Evolutionary conservation across 1,140 invertebrate genomes (phyloP), one percentile per base, ranked within the genome.

Genomic region (Bombus soroeensis): DNA sequence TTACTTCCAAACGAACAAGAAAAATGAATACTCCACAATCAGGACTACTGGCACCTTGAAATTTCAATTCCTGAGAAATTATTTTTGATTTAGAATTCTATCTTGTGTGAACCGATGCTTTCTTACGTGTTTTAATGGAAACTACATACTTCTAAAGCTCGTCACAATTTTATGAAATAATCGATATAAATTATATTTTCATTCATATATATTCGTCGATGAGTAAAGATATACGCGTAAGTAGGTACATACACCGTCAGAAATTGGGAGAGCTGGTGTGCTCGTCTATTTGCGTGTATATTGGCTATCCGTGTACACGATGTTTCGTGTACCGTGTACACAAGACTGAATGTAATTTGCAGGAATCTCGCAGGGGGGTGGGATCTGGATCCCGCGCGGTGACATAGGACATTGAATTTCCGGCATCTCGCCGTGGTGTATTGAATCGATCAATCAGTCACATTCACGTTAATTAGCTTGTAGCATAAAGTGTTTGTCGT

Each of bases 381-480:
- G 74, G 62, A 64, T 62, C 72, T 62, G 47, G 70, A 68, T 71
- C 39, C 47, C 53, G n/a, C 71, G 72, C 62, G 80, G 73, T 62
- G 84, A 85, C 84, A 75, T 80, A 85, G 47, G 78, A 85, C 79
- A 85, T 81, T 81, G 84, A 85, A 85, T 85, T 81, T 75, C 84
- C 84, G 84, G 71, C 64, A 68, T 81, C 84, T 85, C 78, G n/a
- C 57, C 43, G 71, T 59, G 8, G 28, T 47, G 71, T 59, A 85
- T 81, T 74, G 84, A 81, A 85, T 75, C 71, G 84, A 85, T 85
- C 84, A 81, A 85, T 85, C 84, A 85, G 62, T 85, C 79, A 47
- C 62, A 34, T 81, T 81, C 84, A 25, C 71, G 79, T 79, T 74
- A 85, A 85, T 85, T 85, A 85, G 62, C 22, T 75, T 39, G 71